Base-by-base conservation (phyloP, 2,888 invertebrate species). In the Phoenoteleia sp. region DNA sequence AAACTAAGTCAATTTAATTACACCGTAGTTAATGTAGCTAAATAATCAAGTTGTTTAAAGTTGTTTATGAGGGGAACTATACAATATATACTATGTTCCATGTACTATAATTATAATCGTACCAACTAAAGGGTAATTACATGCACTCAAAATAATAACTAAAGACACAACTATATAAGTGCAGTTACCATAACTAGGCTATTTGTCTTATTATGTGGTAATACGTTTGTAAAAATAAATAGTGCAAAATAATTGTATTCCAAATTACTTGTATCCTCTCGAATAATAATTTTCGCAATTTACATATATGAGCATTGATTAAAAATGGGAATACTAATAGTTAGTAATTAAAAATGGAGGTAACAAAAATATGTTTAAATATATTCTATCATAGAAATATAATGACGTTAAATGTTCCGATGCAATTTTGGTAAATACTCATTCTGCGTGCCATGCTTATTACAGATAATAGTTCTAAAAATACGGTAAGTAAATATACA, bases 131-230 rank as follows among this genome's bases (percentile, higher is more conserved):
- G 29, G 27, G 29, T 71, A 71, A 71, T 71, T 71, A 56, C 56
- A 54, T 45, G 17, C 42, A 45, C 42, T 71, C 56, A 56, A 71
- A 71, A 71, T 71, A 71, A 71, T 56, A 45, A 45, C 56, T 71
- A 58, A 56, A 71, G 71, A 71, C 56, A 13, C 56, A 71, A 71
- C 56, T 71, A 56, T 54, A 58, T 15, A 54, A 69, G 56, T 54
- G 27, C 6, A 42, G 42, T 42, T 47, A 7, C 47, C 11, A 47
- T 47, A 45, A 45, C 2, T 29, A 62, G 62, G 62, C 45, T 62
- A 27, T 62, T 62, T 42, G 13, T n/a, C 25, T 23, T 39, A 23
- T 33, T 25, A 25, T 15, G 2, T 15, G 21, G 15, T 39, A 39
- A 42, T 13, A 27, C 3, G 6, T 27, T 27, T 27, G 27, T 36